Evolutionary conservation across 1,140 invertebrate genomes (phyloP).

Genomic region (Drosophila tani): DNA sequence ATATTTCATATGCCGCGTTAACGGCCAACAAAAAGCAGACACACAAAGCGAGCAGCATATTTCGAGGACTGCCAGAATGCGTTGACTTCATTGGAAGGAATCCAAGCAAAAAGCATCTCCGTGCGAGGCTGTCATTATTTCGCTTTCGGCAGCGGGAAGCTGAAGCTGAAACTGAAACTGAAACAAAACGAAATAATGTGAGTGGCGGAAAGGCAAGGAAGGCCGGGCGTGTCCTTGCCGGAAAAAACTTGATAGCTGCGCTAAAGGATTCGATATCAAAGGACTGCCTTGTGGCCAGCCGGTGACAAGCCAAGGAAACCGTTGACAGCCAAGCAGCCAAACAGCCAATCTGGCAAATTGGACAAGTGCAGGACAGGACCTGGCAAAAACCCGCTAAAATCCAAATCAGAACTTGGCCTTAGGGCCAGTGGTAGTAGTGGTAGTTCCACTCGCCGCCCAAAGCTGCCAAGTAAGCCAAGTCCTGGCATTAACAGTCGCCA

Average conservation of each 20-base stretch:
- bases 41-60: slow-evolving; percentile 55
- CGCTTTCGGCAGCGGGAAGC: slow-evolving; percentile 31
- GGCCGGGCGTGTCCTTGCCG: slow-evolving; percentile 54
- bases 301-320: slow-evolving; percentile 55
- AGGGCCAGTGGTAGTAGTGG: slow-evolving; percentile 17
- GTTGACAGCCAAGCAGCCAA: slow-evolving; percentile 68
- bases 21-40: slow-evolving; percentile 59
- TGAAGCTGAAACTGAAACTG: slow-evolving; percentile 29
- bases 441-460: slow-evolving; percentile 5
- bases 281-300: slow-evolving; percentile 69
- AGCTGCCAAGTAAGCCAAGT: slow-evolving; percentile 44
- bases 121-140: slow-evolving; percentile 70
- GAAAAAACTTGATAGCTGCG: slow-evolving; percentile 75
- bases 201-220: slow-evolving; percentile 25
- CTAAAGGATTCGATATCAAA: slow-evolving; percentile 82
- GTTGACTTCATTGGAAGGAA: slow-evolving; percentile 45
- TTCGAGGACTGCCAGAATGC: slow-evolving; percentile 27
- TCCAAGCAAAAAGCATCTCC: slow-evolving; percentile 55
- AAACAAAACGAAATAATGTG: slow-evolving; percentile 54
- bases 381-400: slow-evolving; percentile 21
- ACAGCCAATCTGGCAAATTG: slow-evolving; percentile 74
- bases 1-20: slow-evolving; percentile 80
- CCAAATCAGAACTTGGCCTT: slow-evolving; percentile 59
- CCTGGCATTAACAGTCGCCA: slow-evolving; percentile 58
- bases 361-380: slow-evolving; percentile 47